phyloP scores from a whole-genome alignment of 2,113 vertebrate genomes.

The Excalfactoria chinensis region DNA sequence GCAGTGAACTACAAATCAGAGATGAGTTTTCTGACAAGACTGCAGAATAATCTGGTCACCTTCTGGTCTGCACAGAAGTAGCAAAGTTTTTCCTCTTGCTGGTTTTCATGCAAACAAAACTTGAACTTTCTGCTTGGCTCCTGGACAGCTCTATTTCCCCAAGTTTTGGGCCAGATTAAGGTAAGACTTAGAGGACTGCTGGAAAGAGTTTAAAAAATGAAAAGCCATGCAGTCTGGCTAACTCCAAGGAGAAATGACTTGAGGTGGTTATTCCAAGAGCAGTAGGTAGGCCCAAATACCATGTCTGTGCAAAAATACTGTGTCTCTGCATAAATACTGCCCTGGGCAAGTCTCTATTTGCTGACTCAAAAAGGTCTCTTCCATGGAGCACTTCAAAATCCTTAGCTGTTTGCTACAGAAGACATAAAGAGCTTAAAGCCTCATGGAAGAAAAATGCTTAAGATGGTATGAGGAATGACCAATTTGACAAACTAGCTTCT shows the following conservation, averaged over 20 bases:
- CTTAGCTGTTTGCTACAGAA: background rate
- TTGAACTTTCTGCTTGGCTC: background rate
- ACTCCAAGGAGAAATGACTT: background rate
- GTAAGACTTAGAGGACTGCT: background rate
- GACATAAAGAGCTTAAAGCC: background rate
- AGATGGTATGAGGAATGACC: background rate
- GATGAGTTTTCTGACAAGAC: background rate
- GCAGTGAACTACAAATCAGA: background rate
- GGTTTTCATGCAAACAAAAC: slow-evolving; percentile 5
- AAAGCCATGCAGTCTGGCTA: background rate
- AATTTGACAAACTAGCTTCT: background rate
- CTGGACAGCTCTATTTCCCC: background rate
- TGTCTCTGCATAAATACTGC: background rate
- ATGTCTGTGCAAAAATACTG: too few relatives aligned
- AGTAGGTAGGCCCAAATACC: background rate
- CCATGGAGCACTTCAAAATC: background rate
- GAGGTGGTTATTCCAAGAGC: background rate
- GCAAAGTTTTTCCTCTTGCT: background rate
- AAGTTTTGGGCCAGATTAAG: background rate
- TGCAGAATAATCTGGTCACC: background rate
- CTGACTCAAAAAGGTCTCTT: background rate
- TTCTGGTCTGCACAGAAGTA: background rate
- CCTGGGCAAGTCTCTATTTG: background rate
- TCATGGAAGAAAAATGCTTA: background rate
- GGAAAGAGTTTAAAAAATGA: background rate